These are phyloP conservation scores for Orthosia gothica DNA, from an alignment of 2,888 invertebrate genomes.

Conservation along the genomic window DNA sequence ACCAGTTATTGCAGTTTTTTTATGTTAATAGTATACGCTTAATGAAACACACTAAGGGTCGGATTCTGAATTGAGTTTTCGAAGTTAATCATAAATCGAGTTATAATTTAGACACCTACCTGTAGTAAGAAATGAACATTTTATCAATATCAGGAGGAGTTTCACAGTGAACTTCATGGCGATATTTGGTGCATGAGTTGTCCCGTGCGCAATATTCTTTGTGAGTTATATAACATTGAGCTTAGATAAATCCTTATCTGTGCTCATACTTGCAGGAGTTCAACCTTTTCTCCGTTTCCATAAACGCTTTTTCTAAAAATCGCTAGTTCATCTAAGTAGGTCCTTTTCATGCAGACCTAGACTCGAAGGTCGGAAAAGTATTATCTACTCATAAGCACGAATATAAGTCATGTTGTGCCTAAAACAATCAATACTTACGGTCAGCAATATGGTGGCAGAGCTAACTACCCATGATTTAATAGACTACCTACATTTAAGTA, in stretches of 20 bases:
- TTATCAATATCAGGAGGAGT: constrained; percentile 66
- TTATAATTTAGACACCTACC: constrained; percentile 55
- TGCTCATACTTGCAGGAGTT: constrained; percentile 64
- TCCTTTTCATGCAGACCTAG: background rate
- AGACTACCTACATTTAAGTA: too few species aligned
- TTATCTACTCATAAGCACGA: background rate
- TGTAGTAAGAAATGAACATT: constrained; percentile 55
- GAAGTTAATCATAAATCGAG: too few species aligned
- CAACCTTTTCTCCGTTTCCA: constrained; percentile 59
- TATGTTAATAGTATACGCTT: too few species aligned
- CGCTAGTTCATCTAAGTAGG: too few species aligned
- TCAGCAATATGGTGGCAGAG: too few species aligned
- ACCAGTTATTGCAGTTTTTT: background rate
- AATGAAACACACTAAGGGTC: too few species aligned
- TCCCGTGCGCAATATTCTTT: constrained; percentile 17
- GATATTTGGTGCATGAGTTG: constrained; percentile 39
- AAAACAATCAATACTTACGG: too few species aligned
- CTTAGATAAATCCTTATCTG: constrained; percentile 62
- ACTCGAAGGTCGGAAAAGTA: background rate
- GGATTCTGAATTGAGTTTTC: too few species aligned
- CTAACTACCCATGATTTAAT: too few species aligned
- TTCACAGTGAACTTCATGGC: constrained; percentile 74
- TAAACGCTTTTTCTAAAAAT: background rate
- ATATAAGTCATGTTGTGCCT: background rate
- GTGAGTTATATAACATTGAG: constrained; percentile 61